Conservation (phyloP, 2,888 invertebrate species). For the Apamea anceps region DNA sequence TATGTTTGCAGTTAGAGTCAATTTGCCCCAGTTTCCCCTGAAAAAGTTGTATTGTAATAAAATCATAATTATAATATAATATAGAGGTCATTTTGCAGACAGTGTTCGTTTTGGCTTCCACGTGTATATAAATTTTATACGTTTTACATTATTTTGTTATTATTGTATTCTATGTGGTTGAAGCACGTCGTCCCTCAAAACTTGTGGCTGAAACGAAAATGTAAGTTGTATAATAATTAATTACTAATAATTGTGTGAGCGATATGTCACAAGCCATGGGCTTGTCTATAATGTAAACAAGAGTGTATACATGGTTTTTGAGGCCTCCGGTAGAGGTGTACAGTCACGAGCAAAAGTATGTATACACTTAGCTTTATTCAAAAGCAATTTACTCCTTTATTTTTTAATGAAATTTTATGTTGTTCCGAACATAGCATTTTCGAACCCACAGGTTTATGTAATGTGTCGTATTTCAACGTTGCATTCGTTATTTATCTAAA, state of each 20-base stretch:
- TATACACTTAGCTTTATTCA: too few relatives aligned
- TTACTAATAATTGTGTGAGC: background rate
- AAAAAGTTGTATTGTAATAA: background rate
- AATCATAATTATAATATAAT: background rate
- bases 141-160: slow-evolving; percentile 9
- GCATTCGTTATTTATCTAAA: too few relatives aligned
- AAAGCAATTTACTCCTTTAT: too few relatives aligned
- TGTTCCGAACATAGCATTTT: too few relatives aligned
- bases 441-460: too few relatives aligned
- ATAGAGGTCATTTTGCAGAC: slow-evolving; percentile 9
- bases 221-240: slow-evolving; percentile 11
- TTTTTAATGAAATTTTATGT: too few relatives aligned
- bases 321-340: too few relatives aligned
- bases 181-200: slow-evolving; percentile 1
- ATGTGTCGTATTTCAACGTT: too few relatives aligned
- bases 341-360: too few relatives aligned
- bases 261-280: too few relatives aligned
- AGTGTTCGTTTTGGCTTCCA: background rate
- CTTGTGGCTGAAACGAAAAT: background rate
- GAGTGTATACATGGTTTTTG: too few relatives aligned
- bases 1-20: background rate
- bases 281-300: too few relatives aligned
- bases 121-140: slow-evolving; percentile 27
- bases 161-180: slow-evolving; percentile 21
- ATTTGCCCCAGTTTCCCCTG: slow-evolving; percentile 1